A percentile compares a stretch with the other conserved stretches of the same genome.
phyloP scores from a whole-genome alignment of 1,140 invertebrate genomes.

The Lordiphosa mommai region DNA sequence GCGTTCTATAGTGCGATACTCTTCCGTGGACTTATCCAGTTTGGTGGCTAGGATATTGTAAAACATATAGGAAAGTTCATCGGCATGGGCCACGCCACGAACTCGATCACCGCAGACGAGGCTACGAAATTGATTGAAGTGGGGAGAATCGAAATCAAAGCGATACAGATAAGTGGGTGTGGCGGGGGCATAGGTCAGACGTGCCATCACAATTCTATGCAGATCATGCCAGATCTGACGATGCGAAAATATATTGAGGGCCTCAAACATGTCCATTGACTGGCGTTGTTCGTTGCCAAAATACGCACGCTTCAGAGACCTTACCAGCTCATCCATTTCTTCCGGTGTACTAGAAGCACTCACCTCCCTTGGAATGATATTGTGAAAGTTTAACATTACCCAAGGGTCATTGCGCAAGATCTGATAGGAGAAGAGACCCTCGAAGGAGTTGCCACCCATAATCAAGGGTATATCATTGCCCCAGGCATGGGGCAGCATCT shows the following conservation, averaged over 20 bases:
- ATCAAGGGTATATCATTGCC: slow-evolving; percentile 80
- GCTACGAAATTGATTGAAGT: slow-evolving; percentile 64
- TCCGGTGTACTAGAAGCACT: slow-evolving; percentile 29
- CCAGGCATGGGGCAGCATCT: slow-evolving; percentile 51
- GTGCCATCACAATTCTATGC: slow-evolving; percentile 61
- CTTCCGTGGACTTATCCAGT: slow-evolving; percentile 32
- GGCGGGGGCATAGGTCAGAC: slow-evolving; percentile 48
- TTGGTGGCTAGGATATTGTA: slow-evolving; percentile 52
- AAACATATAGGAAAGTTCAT: slow-evolving; percentile 85
- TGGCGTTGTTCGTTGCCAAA: slow-evolving; percentile 48
- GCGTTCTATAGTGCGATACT: slow-evolving; percentile 71
- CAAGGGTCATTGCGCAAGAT: slow-evolving; percentile 30
- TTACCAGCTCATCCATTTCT: slow-evolving; percentile 35
- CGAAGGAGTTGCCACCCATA: slow-evolving; percentile 76
- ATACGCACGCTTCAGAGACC: slow-evolving; percentile 39
- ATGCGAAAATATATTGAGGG: slow-evolving; percentile 65
- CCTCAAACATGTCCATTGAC: slow-evolving; percentile 45
- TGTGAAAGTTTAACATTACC: slow-evolving; percentile 40
- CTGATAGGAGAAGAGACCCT: slow-evolving; percentile 61
- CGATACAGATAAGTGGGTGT: slow-evolving; percentile 78
- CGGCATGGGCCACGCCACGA: slow-evolving; percentile 81
- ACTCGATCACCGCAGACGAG: slow-evolving; percentile 57
- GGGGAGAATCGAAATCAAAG: slow-evolving; percentile 74
- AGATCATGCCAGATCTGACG: slow-evolving; percentile 77
- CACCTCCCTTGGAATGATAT: slow-evolving; percentile 51